Evolutionary conservation across 2,797 vertebrate species (phyloP), one percentile per base, ranked within the genome.

Genomic region (Gymnoscopelus microlampas): DNA sequence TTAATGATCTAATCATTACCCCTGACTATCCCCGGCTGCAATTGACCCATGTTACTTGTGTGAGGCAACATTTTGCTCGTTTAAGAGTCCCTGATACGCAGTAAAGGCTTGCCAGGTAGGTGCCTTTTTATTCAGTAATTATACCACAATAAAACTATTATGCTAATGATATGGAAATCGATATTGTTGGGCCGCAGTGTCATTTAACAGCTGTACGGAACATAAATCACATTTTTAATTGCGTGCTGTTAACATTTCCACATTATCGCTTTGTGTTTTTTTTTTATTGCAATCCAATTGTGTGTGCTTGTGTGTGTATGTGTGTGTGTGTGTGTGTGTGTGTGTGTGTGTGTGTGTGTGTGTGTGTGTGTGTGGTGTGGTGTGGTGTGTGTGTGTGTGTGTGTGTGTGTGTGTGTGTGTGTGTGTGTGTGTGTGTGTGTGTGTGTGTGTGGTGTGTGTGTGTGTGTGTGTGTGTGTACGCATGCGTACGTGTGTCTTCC

Each of bases 1-100:
- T 97, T 99, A 98, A 98, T 98, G 97, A 98, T 98, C 97, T 98
- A 97, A 98, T 98, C 97, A 99, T 99, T 98, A 98, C 92, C 89
- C 90, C 95, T 95, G 79, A 96, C 95, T 95, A 96, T 96, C 96
- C 96, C 93, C 81, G 94, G 95, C 96, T 96, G 96, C 96, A 97
- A 97, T 97, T 99, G 97, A 99, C 97, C 97, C 92, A 69, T 94
- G 95, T 97, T 97, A 95, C 96, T 96, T 94, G 94, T 93, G 94
- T 94, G 95, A 95, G 95, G 96, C 95, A 96, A 96, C 96, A 95
- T 94, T 92, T 96, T 96, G 95, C 95, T 94, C 93, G 89, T 96
- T 97, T 97, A 97, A 96, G 96, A 97, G 96, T 95, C 95, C 93
- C 94, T 92, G 95, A 94, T 95, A 95, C 88, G 94, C 91, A 92